Evolutionary conservation across 2,888 invertebrate genomes (phyloP), one percentile per base, ranked within the genome.

Genomic region (Cynaeus angustus): DNA sequence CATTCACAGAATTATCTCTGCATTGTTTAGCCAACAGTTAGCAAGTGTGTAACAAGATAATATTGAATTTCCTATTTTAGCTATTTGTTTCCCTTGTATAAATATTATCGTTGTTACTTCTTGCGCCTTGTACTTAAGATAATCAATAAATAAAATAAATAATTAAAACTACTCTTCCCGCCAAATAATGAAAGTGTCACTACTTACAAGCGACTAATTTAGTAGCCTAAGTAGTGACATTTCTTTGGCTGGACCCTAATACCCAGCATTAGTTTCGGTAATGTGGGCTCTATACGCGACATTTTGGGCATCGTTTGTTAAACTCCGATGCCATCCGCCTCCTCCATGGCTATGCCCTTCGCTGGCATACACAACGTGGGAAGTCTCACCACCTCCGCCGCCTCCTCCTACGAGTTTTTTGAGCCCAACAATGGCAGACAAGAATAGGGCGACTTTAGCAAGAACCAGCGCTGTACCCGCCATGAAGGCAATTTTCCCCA

Each of bases 381-480:
- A 77, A 75, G 55, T 79, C 43, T 74, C 89, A 69, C 88, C 89
- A 0, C 84, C 84, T 67, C 86, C 85, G 26, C 88, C 86, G 8
- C 84, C 83, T 77, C 85, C 83, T 7, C 86, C 86, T 41, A 88
- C 86, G 71, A 89, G 83, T 74, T 90, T 91, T 85, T 91, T 92
- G 79, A 91, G 82, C 65, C 90, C 89, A 77, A 90, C 88, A 75
- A 91, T 85, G 41, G 89, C 84, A 3, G 91, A 89, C 28, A 91
- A 79, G 56, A 90, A 82, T 14, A 92, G 81, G 0, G 91, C 90
- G 53, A 91, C 87, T 81, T 92, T 92, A 5, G 91, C 89, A 69
- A 91, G 87, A 61, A 92, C 84, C 67, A 92, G 84, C 2, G 91
- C 91, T 6, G 90, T 88, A 45, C 91, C 91, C 0, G 91, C 91